Evolutionary conservation across 2,113 vertebrate genomes (phyloP).

Genomic region (Falco punctatus): DNA sequence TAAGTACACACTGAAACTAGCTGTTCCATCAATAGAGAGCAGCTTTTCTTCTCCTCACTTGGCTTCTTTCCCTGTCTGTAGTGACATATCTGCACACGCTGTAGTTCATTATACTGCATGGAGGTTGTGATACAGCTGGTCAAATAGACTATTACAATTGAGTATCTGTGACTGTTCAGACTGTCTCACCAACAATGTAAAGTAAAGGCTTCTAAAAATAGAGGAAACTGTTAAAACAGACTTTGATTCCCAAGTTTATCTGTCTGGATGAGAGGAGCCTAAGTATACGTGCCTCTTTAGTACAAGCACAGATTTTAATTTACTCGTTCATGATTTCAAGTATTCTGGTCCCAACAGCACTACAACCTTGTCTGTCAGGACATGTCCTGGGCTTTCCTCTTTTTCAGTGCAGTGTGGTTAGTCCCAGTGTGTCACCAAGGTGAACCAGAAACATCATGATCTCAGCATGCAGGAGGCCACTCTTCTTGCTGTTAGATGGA

Average conservation of each 20-base stretch:
- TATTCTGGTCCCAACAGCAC: neutral
- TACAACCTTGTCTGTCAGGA: neutral
- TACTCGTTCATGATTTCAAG: neutral
- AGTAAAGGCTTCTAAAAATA: neutral
- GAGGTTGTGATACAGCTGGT: neutral
- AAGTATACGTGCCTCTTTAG: neutral
- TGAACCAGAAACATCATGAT: neutral
- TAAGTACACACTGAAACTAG: neutral
- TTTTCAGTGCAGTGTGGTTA: neutral
- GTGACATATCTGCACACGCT: neutral
- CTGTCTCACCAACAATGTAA: neutral
- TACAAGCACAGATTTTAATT: neutral
- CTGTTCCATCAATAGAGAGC: neutral
- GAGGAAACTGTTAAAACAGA: neutral
- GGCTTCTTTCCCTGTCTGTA: neutral
- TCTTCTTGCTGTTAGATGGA: neutral
- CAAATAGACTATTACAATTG: neutral
- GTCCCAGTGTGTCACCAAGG: neutral
- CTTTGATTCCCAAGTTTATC: neutral
- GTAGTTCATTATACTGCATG: neutral
- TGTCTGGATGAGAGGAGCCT: neutral
- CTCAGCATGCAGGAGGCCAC: neutral
- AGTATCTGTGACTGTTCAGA: neutral
- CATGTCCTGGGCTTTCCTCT: neutral
- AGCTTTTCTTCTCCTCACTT: neutral